A percentile compares a stretch with the other conserved stretches of the same genome.
Conservation (phyloP, 2,797 vertebrate genomes). For the Melanotaenia trifasciata region DNA sequence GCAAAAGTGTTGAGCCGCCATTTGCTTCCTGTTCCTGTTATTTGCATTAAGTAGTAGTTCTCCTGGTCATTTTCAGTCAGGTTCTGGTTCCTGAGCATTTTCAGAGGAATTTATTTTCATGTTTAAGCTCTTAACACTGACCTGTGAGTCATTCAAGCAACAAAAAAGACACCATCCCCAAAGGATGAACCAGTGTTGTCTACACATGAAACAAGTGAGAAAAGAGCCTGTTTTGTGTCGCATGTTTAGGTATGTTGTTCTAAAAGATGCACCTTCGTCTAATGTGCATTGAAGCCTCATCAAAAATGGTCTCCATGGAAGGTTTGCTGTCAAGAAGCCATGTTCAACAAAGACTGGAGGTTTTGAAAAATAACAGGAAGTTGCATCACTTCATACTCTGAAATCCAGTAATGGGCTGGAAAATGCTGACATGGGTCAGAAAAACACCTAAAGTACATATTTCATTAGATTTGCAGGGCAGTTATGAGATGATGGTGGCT, state of each 20-base stretch:
- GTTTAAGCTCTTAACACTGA: not conserved
- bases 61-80: not conserved
- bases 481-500: not conserved
- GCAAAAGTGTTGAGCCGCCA: not conserved
- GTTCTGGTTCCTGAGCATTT: not conserved
- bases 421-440: not conserved
- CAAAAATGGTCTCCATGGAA: no score
- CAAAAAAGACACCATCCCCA: not conserved
- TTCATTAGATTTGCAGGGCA: not conserved
- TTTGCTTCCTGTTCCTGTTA: not conserved
- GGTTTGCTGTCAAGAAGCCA: no score
- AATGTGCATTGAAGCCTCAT: no score
- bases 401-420: not conserved
- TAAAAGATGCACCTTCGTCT: no score
- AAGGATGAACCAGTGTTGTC: not conserved
- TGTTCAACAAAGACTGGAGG: no score
- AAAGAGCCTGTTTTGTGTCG: no score
- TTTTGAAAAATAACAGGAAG: no score
- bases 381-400: not conserved
- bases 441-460: no score
- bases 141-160: not conserved
- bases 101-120: not conserved
- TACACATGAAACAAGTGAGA: no score
- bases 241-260: no score
- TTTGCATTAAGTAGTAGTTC: not conserved